Conservation (phyloP, 2,888 invertebrate species). For the Dryomyza anilis region DNA sequence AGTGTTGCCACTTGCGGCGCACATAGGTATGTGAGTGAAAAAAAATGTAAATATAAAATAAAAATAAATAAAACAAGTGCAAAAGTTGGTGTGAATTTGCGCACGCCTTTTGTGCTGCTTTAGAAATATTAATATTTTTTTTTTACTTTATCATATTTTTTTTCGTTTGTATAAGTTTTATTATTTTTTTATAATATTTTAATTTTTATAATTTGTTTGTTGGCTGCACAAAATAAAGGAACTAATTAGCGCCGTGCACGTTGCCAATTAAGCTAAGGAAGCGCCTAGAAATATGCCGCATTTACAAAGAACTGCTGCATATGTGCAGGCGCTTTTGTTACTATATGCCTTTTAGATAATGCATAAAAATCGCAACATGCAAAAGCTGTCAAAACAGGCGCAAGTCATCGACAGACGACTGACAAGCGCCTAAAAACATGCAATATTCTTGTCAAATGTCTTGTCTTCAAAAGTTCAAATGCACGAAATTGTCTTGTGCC, state of each 20-base stretch:
- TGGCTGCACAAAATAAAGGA: neutral
- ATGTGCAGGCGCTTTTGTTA: too few relatives aligned
- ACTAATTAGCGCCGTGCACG: constrained; percentile 17
- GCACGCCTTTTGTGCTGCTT: too few relatives aligned
- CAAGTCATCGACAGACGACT: neutral
- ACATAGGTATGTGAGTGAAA: neutral
- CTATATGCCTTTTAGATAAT: too few relatives aligned
- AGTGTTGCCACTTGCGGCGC: constrained; percentile 20
- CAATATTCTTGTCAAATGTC: too few relatives aligned
- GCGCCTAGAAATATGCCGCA: too few relatives aligned
- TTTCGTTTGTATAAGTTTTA: neutral
- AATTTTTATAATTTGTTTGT: neutral
- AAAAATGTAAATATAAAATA: neutral
- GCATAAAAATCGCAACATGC: neutral
- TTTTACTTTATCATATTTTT: neutral
- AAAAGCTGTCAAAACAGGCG: neutral
- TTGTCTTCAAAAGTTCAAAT: too few relatives aligned
- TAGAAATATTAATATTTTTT: too few relatives aligned
- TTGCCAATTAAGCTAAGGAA: constrained; percentile 12
- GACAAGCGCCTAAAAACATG: neutral
- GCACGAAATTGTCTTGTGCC: too few relatives aligned
- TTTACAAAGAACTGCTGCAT: neutral
- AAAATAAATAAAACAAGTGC: too few relatives aligned
- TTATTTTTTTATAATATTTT: neutral
- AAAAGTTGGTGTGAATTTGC: neutral